Conservation (phyloP, 2,888 invertebrate species). For the Patella ulyssiponensis region DNA sequence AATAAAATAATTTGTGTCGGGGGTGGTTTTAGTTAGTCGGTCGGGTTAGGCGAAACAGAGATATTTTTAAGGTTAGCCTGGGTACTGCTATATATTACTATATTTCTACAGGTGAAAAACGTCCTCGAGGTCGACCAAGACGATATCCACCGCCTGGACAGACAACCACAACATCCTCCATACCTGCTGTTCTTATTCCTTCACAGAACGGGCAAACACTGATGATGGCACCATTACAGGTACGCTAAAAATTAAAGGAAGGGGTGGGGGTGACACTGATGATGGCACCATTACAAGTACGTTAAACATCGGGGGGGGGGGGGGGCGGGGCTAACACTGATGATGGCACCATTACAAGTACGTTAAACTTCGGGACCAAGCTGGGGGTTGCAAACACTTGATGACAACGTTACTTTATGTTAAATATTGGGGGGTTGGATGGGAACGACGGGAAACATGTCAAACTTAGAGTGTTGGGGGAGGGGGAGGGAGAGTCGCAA, state of each 20-base stretch:
- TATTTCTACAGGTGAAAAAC: constrained; percentile 56
- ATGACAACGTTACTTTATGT: too few relatives aligned
- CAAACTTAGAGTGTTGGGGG: too few relatives aligned
- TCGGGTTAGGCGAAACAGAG: too few relatives aligned
- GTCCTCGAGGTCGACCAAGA: constrained; percentile 69
- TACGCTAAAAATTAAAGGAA: constrained; percentile 24
- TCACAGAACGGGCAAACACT: constrained; percentile 68
- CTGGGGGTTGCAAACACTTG: too few relatives aligned
- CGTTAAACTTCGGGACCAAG: too few relatives aligned
- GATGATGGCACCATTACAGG: constrained; percentile 70
- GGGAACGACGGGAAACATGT: too few relatives aligned
- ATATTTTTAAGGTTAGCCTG: too few relatives aligned
- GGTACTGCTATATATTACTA: background rate
- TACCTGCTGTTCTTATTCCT: constrained; percentile 70
- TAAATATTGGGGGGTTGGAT: too few relatives aligned
- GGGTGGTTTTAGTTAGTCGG: too few relatives aligned
- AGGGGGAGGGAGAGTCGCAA: constrained; percentile 51
- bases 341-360: constrained; percentile 65
- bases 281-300: too few relatives aligned
- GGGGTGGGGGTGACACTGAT: too few relatives aligned
- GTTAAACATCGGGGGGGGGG: background rate
- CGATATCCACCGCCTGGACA: constrained; percentile 63
- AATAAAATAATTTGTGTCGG: too few relatives aligned
- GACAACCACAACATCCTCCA: constrained; percentile 49
- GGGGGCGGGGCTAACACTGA: constrained; percentile 63